These are phyloP conservation scores for Drosophila burlai DNA, from an alignment of 1,140 invertebrate species.

Conservation along the genomic window DNA sequence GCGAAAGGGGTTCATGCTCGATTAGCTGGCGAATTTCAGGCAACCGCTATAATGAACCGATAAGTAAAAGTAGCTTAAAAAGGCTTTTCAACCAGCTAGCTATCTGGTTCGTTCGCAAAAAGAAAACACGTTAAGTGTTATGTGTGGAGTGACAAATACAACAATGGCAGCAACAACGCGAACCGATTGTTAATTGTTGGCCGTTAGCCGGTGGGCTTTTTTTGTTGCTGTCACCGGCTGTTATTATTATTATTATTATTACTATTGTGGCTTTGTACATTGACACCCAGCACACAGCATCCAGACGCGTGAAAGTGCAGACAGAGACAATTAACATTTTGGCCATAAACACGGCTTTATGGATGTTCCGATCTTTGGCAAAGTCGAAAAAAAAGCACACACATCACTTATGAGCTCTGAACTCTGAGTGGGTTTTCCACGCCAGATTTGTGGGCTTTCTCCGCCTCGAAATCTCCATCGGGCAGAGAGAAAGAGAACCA, in stretches of 20 bases:
- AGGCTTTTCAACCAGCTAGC: conserved; percentile 66
- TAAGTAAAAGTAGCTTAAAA: conserved; percentile 82
- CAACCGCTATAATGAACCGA: conserved; percentile 78
- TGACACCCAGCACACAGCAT: conserved; percentile 57
- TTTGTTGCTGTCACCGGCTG: conserved; percentile 14
- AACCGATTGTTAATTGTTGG: conserved; percentile 69
- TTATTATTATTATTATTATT: conserved; percentile 36
- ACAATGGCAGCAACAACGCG: conserved; percentile 41
- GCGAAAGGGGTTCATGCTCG: conserved; percentile 70
- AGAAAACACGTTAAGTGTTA: conserved; percentile 47
- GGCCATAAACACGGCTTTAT: conserved; percentile 60
- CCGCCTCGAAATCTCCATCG: conserved; percentile 14
- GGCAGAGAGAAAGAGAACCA: conserved; percentile 58
- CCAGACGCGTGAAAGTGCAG: conserved; percentile 67
- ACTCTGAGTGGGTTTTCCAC: conserved; percentile 53
- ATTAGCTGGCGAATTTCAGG: conserved; percentile 68
- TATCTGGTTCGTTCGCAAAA: conserved; percentile 16
- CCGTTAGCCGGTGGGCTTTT: conserved; percentile 43
- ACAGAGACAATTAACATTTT: conserved; percentile 73
- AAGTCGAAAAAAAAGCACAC: conserved; percentile 29
- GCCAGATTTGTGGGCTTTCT: conserved; percentile 47
- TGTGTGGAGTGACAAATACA: conserved; percentile 39
- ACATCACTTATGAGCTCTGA: conserved; percentile 50
- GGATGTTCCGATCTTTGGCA: conserved; percentile 54
- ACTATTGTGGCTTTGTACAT: conserved; percentile 58